Evolutionary conservation across 2,113 vertebrate genomes (phyloP).

Genomic region (Ceyx margarethae): DNA sequence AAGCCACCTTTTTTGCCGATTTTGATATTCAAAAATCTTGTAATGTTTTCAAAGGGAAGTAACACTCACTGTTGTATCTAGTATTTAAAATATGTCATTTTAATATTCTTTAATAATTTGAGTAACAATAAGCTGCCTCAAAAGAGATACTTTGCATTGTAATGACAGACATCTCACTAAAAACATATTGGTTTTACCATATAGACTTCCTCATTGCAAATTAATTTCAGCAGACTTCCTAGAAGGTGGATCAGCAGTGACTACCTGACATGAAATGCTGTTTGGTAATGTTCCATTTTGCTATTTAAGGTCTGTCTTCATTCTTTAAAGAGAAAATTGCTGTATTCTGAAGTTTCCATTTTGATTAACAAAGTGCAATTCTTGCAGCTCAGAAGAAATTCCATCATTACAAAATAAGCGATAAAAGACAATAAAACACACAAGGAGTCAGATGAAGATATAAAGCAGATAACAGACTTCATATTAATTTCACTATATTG

Average conservation of each 20-base stretch:
- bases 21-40: background rate
- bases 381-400: background rate
- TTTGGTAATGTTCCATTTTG: background rate
- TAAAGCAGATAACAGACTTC: background rate
- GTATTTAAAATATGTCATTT: background rate
- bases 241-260: background rate
- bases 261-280: background rate
- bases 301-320: background rate
- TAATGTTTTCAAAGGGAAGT: background rate
- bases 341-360: background rate
- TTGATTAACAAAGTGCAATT: background rate
- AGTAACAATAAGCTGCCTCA: background rate
- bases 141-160: background rate
- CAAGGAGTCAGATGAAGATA: background rate
- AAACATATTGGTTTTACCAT: background rate
- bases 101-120: background rate
- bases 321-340: background rate
- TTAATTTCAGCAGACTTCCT: background rate
- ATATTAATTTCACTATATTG: background rate
- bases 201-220: background rate
- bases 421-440: background rate
- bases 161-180: background rate
- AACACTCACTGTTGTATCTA: background rate
- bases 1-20: background rate
- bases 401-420: background rate